Conservation (phyloP, 2,797 vertebrate genomes). For the Phrynocephalus forsythii region DNA sequence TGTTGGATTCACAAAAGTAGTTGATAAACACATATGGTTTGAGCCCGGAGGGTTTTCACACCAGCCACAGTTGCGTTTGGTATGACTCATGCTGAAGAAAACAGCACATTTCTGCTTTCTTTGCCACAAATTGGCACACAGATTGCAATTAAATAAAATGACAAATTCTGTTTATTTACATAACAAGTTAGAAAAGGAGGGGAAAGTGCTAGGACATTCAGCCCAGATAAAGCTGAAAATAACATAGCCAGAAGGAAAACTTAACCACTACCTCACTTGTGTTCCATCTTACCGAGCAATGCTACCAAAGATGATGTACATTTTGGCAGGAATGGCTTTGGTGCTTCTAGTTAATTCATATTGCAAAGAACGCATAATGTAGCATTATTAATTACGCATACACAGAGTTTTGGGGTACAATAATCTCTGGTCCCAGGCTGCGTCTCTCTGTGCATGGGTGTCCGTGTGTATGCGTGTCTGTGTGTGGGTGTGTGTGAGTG, state of each 20-base stretch:
- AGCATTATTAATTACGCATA: too few species aligned
- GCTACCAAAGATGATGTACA: background rate
- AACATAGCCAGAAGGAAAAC: slow-evolving; percentile 17
- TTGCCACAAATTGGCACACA: slow-evolving; percentile 40
- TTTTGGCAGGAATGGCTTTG: background rate
- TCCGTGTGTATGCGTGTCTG: too few species aligned
- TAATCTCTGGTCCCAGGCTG: too few species aligned
- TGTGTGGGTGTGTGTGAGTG: too few species aligned
- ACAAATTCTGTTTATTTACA: slow-evolving; percentile 61
- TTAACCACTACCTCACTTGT: background rate
- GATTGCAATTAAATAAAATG: slow-evolving; percentile 67
- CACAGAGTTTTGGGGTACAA: too few species aligned
- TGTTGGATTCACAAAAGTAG: background rate
- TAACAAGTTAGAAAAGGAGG: slow-evolving; percentile 55
- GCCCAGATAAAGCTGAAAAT: slow-evolving; percentile 36
- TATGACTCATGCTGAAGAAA: slow-evolving; percentile 48
- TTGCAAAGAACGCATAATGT: too few species aligned
- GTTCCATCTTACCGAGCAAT: background rate
- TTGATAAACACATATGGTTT: background rate
- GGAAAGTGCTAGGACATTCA: slow-evolving; percentile 55
- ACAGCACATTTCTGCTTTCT: slow-evolving; percentile 42
- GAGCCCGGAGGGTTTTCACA: background rate
- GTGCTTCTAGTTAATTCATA: background rate
- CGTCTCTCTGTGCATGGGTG: too few species aligned
- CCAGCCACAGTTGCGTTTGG: slow-evolving; percentile 42